Evolutionary conservation across 2,113 vertebrate species (phyloP).

Genomic region (Drymodes brunneopygia): DNA sequence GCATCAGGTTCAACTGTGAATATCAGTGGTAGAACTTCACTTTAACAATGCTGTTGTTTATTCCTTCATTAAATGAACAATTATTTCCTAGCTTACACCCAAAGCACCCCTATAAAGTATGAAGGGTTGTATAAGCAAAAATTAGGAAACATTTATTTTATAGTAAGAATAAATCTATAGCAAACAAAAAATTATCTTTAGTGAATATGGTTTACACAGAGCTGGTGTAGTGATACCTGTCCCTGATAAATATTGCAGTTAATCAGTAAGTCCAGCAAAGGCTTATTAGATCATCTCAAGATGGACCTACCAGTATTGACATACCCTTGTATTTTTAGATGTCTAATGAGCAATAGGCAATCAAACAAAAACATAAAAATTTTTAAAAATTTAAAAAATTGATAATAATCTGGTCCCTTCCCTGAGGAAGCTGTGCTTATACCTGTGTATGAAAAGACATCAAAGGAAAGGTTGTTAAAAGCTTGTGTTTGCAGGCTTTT

Average conservation of each 20-base stretch:
- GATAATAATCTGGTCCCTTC: neutral
- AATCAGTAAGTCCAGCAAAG: neutral
- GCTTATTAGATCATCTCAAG: neutral
- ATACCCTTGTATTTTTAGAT: neutral
- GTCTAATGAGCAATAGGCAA: neutral
- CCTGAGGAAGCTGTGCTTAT: neutral
- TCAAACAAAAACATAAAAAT: neutral
- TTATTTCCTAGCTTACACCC: neutral
- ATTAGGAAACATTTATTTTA: neutral
- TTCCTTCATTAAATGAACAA: neutral
- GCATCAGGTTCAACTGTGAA: neutral
- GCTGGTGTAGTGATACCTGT: neutral
- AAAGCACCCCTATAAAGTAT: neutral
- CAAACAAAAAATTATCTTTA: neutral
- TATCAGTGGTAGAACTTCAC: neutral
- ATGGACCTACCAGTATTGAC: neutral
- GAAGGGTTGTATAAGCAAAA: neutral
- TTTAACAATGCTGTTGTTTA: neutral
- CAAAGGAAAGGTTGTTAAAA: neutral
- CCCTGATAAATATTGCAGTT: neutral
- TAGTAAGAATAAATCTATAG: neutral
- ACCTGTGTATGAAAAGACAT: neutral
- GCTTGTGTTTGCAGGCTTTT: neutral
- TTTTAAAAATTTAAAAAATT: neutral
- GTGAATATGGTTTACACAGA: neutral